Evolutionary conservation across 2,113 vertebrate species (phyloP).

Genomic region (Egretta garzetta): DNA sequence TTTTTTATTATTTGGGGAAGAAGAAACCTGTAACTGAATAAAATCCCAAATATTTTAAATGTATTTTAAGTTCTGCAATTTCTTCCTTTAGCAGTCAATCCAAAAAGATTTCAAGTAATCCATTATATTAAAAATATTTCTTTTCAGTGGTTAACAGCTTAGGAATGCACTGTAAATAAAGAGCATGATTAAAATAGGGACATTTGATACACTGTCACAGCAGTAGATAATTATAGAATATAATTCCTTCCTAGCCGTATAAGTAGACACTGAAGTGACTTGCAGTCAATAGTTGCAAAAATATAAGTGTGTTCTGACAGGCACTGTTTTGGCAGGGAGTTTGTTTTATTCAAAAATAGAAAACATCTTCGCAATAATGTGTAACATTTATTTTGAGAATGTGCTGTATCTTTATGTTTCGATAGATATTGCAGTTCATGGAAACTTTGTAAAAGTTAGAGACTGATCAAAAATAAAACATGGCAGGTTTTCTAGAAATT

Average conservation of each 20-base stretch:
- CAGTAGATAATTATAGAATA: slow-evolving; percentile 3
- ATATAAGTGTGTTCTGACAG: neutral
- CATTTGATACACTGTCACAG: neutral
- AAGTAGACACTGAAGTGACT: neutral
- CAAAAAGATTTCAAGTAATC: neutral
- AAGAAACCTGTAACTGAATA: neutral
- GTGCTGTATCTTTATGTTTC: neutral
- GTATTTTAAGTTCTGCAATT: neutral
- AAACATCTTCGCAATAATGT: neutral
- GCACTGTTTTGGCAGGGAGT: neutral
- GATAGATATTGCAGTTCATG: neutral
- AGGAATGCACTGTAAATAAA: neutral
- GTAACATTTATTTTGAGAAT: neutral
- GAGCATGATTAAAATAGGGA: neutral
- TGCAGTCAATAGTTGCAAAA: neutral
- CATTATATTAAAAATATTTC: neutral
- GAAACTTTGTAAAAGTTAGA: neutral
- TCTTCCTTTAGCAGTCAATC: no score
- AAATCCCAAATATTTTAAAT: neutral
- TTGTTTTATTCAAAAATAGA: neutral
- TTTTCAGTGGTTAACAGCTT: neutral
- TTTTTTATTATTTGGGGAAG: neutral
- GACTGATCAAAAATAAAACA: neutral
- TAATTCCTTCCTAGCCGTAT: neutral
- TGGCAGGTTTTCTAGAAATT: neutral